These are phyloP conservation scores for Meghimatium bilineatum DNA, from an alignment of 2,888 invertebrate species.

Conservation along the genomic window DNA sequence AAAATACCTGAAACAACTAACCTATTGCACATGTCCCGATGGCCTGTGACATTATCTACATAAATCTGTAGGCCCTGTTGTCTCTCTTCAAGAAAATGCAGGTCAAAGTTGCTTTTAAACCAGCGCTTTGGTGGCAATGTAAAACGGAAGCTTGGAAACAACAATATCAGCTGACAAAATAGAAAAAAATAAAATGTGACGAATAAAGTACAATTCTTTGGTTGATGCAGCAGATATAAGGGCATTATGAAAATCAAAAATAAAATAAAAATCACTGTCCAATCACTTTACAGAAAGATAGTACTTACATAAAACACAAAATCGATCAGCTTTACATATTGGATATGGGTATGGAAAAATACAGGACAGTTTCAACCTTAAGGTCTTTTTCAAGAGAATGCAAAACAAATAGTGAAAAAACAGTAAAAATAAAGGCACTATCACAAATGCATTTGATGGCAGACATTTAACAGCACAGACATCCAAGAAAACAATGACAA, in stretches of 20 bases:
- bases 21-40: constrained; percentile 79
- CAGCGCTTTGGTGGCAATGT: constrained; percentile 89
- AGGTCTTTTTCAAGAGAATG: too few relatives aligned
- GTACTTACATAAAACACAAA: too few relatives aligned
- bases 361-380: too few relatives aligned
- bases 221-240: not conserved
- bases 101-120: constrained; percentile 92
- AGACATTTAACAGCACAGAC: too few relatives aligned
- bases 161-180: constrained; percentile 82
- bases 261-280: not conserved
- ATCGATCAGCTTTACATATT: too few relatives aligned
- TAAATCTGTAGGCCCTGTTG: constrained; percentile 87
- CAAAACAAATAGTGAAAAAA: too few relatives aligned
- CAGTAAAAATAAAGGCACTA: too few relatives aligned
- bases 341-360: too few relatives aligned
- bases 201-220: not conserved
- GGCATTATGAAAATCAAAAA: not conserved
- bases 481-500: too few relatives aligned
- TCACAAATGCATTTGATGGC: too few relatives aligned
- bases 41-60: constrained; percentile 86
- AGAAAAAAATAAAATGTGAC: not conserved
- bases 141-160: constrained; percentile 84
- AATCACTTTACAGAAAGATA: too few relatives aligned
- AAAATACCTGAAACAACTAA: constrained; percentile 41
- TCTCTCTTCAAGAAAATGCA: constrained; percentile 89